Evolutionary conservation across 2,113 vertebrate genomes (phyloP).

Genomic region (Engraulis encrasicolus): DNA sequence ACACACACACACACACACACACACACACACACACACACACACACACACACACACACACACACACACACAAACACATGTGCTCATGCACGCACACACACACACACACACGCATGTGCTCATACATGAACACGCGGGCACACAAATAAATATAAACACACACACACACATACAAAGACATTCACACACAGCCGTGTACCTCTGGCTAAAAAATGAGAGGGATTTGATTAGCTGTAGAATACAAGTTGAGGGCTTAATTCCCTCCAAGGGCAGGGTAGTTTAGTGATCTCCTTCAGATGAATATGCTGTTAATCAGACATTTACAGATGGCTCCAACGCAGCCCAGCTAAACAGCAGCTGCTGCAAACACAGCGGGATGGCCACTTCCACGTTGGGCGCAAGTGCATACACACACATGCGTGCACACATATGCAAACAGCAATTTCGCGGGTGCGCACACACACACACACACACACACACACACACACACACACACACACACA

Average conservation of each 20-base stretch:
- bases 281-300: slow-evolving; percentile 35
- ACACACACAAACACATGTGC: no score
- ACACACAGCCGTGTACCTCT: background rate
- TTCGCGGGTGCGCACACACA: no score
- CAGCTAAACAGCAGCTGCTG: slow-evolving; percentile 40
- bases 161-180: no score
- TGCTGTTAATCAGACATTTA: slow-evolving; percentile 31
- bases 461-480: slow-evolving; percentile 34
- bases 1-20: background rate
- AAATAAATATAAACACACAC: no score
- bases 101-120: no score
- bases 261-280: slow-evolving; percentile 41
- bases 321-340: slow-evolving; percentile 31
- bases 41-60: background rate
- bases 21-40: slow-evolving; percentile 13
- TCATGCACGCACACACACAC: no score
- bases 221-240: slow-evolving; percentile 20
- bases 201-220: slow-evolving; percentile 1
- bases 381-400: slow-evolving; percentile 13
- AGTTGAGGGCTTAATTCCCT: slow-evolving; percentile 33
- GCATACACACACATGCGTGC: slow-evolving; percentile 21
- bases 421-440: no score
- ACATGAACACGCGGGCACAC: no score
- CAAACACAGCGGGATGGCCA: slow-evolving; percentile 2
- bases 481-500: slow-evolving; percentile 40